Conservation (phyloP, 2,797 vertebrate genomes). For the Alectoris magna region DNA sequence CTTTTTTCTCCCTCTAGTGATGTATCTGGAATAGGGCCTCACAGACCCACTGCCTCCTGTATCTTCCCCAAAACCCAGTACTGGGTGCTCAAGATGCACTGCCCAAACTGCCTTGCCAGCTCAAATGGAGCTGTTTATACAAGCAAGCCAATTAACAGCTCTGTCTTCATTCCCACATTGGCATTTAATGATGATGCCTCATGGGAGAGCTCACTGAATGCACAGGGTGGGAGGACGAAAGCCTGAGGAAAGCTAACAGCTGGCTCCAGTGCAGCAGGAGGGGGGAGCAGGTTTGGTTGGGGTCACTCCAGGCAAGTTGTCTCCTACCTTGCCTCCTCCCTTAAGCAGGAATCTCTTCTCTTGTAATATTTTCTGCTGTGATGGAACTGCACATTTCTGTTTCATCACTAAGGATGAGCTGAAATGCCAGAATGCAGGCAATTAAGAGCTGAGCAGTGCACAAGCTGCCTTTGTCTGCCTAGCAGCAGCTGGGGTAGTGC, state of each 20-base stretch:
- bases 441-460: conserved; percentile 47
- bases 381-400: neutral
- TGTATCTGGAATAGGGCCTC: neutral
- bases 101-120: neutral
- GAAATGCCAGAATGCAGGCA: conserved; percentile 37
- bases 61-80: neutral
- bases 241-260: conserved; percentile 16
- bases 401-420: conserved; percentile 10
- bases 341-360: neutral
- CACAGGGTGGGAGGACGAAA: neutral
- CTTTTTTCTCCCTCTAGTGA: neutral
- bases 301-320: neutral
- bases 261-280: neutral
- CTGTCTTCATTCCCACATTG: neutral
- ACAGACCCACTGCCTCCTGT: neutral
- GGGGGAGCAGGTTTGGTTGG: neutral
- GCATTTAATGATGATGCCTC: conserved; percentile 26
- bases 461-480: conserved; percentile 49
- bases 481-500: neutral
- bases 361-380: neutral
- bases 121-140: conserved; percentile 15
- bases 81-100: neutral
- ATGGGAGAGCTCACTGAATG: neutral
- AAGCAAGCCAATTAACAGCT: conserved; percentile 20
- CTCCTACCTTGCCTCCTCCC: neutral